phyloP scores from a whole-genome alignment of 2,888 invertebrate genomes.

The Ypsolopha sequella region DNA sequence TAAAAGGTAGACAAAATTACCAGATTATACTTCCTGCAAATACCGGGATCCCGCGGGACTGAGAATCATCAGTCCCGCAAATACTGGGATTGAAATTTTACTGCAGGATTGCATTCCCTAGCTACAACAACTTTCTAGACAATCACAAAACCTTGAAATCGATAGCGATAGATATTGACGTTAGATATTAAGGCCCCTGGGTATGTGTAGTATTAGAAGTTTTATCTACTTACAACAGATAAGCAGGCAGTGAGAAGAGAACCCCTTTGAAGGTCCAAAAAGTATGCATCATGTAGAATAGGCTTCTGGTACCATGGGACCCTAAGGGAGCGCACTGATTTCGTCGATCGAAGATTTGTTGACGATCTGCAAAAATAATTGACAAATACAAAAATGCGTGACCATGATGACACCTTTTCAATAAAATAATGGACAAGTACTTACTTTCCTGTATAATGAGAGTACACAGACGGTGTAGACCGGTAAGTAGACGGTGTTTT shows the following conservation, averaged over 20 bases:
- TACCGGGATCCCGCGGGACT: too few relatives aligned
- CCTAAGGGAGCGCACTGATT: conserved; percentile 82
- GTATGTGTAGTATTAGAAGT: too few relatives aligned
- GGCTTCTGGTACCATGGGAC: conserved; percentile 92
- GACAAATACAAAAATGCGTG: neutral
- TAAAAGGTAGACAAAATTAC: too few relatives aligned
- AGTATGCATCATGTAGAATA: conserved; percentile 82
- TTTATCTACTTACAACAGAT: conserved; percentile 75
- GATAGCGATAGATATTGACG: too few relatives aligned
- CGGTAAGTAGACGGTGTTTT: conserved; percentile 85
- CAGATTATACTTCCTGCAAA: too few relatives aligned
- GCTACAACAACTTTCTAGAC: too few relatives aligned
- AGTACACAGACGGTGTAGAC: conserved; percentile 90
- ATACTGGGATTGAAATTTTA: too few relatives aligned
- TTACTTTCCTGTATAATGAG: conserved; percentile 84
- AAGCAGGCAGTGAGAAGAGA: conserved; percentile 83
- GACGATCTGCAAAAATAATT: conserved; percentile 71
- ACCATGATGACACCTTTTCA: neutral
- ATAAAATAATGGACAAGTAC: conserved; percentile 14
- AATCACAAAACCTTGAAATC: too few relatives aligned
- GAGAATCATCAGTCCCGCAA: too few relatives aligned
- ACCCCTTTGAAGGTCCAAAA: conserved; percentile 88
- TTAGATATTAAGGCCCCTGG: too few relatives aligned
- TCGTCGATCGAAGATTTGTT: conserved; percentile 84
- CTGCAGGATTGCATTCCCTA: too few relatives aligned